Conservation (phyloP, 2,888 invertebrate genomes). For the Cyrtodaria siliqua region DNA sequence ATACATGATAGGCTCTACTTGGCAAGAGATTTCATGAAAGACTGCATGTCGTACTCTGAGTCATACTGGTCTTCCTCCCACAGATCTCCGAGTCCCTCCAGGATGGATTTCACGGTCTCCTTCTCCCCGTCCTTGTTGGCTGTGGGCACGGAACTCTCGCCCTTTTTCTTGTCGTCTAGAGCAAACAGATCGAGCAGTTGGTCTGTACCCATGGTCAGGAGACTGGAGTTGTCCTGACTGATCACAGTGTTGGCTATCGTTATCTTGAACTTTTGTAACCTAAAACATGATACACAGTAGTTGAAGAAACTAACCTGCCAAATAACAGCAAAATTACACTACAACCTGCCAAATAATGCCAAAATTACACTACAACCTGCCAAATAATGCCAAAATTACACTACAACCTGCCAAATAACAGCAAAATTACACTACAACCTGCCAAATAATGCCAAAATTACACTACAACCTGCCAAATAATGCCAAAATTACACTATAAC, state of each 20-base stretch:
- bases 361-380: no score
- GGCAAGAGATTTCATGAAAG: constrained; percentile 87
- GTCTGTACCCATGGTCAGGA: constrained; percentile 98
- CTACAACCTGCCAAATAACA: no score
- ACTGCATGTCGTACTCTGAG: constrained; percentile 96
- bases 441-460: no score
- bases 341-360: no score
- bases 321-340: no score
- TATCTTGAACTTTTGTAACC: constrained; percentile 98
- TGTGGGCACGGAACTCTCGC: constrained; percentile 47
- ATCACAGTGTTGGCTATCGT: constrained; percentile 98
- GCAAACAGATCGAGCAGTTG: constrained; percentile 95
- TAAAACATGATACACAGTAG: constrained; percentile 85
- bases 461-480: no score
- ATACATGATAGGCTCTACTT: no score
- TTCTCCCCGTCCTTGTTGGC: constrained; percentile 49
- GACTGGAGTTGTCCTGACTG: constrained; percentile 96
- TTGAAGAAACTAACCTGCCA: no score
- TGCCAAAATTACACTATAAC: no score
- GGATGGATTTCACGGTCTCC: constrained; percentile 88
- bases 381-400: no score
- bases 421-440: no score
- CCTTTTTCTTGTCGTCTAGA: constrained; percentile 79
- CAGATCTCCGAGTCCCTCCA: constrained; percentile 95
- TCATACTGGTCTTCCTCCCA: constrained; percentile 99